Base-by-base conservation (phyloP, 2,113 vertebrate genomes). In the Promerops cafer region DNA sequence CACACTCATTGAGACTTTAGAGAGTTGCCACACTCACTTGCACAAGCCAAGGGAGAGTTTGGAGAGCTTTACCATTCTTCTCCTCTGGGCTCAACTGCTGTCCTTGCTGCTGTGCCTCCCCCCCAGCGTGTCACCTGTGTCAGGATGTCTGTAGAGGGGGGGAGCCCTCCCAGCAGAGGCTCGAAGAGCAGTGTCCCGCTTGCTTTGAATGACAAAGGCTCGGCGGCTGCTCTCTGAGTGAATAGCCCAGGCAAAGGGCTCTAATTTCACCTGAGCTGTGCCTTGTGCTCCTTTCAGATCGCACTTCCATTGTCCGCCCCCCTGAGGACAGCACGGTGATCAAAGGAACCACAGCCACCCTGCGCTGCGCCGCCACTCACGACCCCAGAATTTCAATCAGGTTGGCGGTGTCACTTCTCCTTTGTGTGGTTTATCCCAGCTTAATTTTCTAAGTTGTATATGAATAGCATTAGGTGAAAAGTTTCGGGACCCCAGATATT, bases 321-420 rank as follows among this genome's bases (percentile, higher is more conserved):
- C 99, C 99, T 2, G 95, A 98, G 84, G 98, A 99, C 88, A 98
- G 96, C 66, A 98, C 98, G 13, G 99, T 99, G 88, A 99, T 99
- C 96, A 99, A 99, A 97, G 99, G 99, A 68, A 99, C 99, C 68
- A 99, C 98, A 0, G 99, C 99, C 16, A 90, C 97, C 10, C 97
- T 99, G 94, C 97, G 82, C 52, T 99, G 99, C 17, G 95, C 98
- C 17, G 99, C 98, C 7, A 98, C 98, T 13, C 98, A 99, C 7
- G 99, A 99, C 94, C 98, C 98, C 31, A 98, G 99, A 59, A 98
- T 99, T 65, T 94, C 98, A 31, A 96, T 99, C 96, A 98, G 98
- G 99, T 99, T 92, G 59, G 95, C 90, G 65, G 31, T 45, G 31
- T 53, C 70, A 21, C 6, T 86, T 17, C 50, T 69, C 7, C 1